phyloP scores from a whole-genome alignment of 2,888 invertebrate species.

The Napeogenes sylphis region DNA sequence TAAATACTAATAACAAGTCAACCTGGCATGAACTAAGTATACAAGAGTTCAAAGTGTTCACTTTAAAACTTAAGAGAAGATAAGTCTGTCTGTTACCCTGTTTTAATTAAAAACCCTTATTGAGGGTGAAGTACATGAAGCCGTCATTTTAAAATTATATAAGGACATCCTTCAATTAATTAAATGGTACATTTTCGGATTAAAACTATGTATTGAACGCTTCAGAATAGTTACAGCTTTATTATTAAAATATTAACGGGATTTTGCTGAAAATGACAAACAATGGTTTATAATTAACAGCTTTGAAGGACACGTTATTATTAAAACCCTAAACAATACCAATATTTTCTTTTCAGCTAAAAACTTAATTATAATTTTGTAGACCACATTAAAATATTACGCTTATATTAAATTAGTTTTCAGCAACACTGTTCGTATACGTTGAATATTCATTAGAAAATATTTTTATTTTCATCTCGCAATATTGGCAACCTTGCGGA shows the following conservation, averaged over 20 bases:
- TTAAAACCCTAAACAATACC: conserved; percentile 1
- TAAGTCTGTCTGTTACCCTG: neutral
- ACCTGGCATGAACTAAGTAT: neutral
- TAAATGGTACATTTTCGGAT: conserved; percentile 1
- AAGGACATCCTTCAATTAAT: conserved; percentile 3
- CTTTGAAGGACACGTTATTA: neutral
- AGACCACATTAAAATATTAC: too few relatives aligned
- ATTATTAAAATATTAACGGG: conserved; percentile 2
- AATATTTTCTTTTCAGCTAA: neutral
- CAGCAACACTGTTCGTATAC: neutral
- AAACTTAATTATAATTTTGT: neutral
- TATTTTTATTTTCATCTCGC: neutral
- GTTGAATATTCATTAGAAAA: neutral
- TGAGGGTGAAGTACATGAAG: conserved; percentile 2
- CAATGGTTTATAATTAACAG: conserved; percentile 3
- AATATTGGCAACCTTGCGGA: conserved; percentile 7
- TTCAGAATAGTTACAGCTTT: conserved; percentile 1
- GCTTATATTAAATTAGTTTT: too few relatives aligned
- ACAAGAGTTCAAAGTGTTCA: neutral
- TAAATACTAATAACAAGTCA: neutral
- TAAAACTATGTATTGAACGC: neutral
- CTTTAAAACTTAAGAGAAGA: conserved; percentile 1
- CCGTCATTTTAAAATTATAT: conserved; percentile 4
- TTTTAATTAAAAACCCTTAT: conserved; percentile 7
- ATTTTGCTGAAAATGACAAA: conserved; percentile 4